A percentile compares a stretch with the other conserved stretches of the same genome.
Evolutionary conservation across 2,113 vertebrate species (phyloP).

Genomic region (Axis porcinus): DNA sequence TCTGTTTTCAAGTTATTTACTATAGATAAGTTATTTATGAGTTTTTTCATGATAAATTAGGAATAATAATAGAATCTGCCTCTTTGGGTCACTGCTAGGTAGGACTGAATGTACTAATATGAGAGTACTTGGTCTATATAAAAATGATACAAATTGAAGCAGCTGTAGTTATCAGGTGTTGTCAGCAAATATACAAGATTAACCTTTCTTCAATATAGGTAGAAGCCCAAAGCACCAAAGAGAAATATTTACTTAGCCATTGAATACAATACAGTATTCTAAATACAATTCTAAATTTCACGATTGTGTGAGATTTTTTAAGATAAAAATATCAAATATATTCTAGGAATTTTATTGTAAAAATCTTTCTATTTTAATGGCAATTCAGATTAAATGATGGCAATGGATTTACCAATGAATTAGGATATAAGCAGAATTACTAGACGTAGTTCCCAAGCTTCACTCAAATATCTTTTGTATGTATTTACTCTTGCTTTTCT

Average conservation of each 20-base stretch:
- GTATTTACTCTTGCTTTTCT: constrained; percentile 4
- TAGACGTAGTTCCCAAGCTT: neutral
- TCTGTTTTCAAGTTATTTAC: neutral
- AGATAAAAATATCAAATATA: neutral
- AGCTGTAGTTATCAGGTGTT: neutral
- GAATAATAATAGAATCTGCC: neutral
- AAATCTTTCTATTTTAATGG: neutral
- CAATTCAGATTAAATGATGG: neutral
- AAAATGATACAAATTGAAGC: neutral
- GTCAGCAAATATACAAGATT: neutral
- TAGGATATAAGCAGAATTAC: neutral
- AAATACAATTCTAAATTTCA: neutral
- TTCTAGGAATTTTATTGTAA: neutral
- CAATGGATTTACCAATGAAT: neutral
- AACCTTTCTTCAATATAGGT: neutral
- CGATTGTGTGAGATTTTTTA: neutral
- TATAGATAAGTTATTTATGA: neutral
- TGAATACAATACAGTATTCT: neutral
- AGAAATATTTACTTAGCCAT: neutral
- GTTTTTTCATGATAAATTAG: neutral
- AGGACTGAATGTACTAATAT: neutral
- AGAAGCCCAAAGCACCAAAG: neutral
- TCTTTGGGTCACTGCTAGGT: neutral
- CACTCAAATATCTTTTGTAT: neutral
- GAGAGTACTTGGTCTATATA: neutral